Evolutionary conservation across 2,113 vertebrate genomes (phyloP).

Genomic region (Scalopus aquaticus): DNA sequence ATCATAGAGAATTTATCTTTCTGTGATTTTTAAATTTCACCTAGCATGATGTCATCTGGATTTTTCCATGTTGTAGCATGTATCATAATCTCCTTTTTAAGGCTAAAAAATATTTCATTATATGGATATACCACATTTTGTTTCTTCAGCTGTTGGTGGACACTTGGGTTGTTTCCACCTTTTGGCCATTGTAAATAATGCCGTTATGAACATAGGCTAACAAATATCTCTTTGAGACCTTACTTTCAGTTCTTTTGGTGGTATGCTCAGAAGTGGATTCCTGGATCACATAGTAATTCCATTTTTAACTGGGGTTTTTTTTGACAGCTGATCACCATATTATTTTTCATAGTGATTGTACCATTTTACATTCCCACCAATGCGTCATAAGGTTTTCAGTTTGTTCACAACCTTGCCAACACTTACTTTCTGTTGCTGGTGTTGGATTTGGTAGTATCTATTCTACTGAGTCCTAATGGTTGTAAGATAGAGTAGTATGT

Average conservation of each 20-base stretch:
- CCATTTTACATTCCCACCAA: neutral
- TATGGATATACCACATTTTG: neutral
- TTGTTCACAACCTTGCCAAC: neutral
- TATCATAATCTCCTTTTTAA: constrained; percentile 6
- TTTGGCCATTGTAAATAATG: neutral
- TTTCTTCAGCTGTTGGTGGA: neutral
- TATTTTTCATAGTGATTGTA: neutral
- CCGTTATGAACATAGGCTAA: neutral
- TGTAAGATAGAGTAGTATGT: neutral
- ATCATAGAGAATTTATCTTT: neutral
- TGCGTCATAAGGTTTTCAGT: neutral
- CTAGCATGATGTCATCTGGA: neutral
- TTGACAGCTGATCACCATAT: neutral
- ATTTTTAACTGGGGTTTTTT: neutral
- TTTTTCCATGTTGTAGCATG: neutral
- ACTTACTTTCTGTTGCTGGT: neutral
- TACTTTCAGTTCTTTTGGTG: neutral
- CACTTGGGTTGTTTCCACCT: neutral
- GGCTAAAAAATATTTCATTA: neutral
- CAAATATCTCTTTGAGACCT: neutral
- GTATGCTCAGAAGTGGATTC: neutral
- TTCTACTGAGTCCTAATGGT: neutral
- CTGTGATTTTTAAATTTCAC: neutral
- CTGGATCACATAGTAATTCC: neutral
- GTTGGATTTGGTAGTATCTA: too few species aligned